Evolutionary conservation across 2,113 vertebrate species (phyloP), one percentile per base, ranked within the genome.

Genomic region (Seriola dumerili): DNA sequence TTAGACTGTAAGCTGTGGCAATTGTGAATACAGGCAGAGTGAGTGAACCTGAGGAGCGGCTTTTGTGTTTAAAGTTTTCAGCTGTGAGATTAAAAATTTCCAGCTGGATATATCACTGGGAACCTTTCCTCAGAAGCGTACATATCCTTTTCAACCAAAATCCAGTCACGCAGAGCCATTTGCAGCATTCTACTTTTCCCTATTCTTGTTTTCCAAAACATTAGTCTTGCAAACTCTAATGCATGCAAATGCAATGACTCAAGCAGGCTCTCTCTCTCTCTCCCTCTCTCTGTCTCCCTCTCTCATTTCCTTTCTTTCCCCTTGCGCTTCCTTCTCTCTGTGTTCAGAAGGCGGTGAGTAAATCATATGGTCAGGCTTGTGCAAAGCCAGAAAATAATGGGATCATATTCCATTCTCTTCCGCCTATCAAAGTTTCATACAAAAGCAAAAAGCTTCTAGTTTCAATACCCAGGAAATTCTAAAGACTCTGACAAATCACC

Each of bases 151-250:
- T 94, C 86, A 92, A 89, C 91, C 70, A 86, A 93, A 94, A 95
- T 93, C 93, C 92, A 91, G 86, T 94, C 91, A 94, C 66, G 80
- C 91, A 76, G 78, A 76, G 72, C 82, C 89, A 82, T 92, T 91
- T 80, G 78, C 70, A 72, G 78, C 74, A 81, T 88, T 92, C 89
- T 83, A 65, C 70, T 89, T 90, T 90, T 71, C 78, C 92, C 92
- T 87, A 91, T 92, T 95, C 88, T 92, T 90, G 85, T 93, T 94
- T 94, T 96, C 94, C 94, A 95, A 95, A 88, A 92, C 94, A 94
- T 95, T 94, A 93, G 93, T 94, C 92, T 92, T 94, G 93, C 92
- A 93, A 94, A 93, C 92, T 94, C 86, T 93, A 94, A 94, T 93
- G 90, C 87, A 91, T 89, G 88, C 90, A 92, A 94, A 95, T 92